Conservation (phyloP, 2,797 vertebrate species). For the Lithobates sylvaticus region DNA sequence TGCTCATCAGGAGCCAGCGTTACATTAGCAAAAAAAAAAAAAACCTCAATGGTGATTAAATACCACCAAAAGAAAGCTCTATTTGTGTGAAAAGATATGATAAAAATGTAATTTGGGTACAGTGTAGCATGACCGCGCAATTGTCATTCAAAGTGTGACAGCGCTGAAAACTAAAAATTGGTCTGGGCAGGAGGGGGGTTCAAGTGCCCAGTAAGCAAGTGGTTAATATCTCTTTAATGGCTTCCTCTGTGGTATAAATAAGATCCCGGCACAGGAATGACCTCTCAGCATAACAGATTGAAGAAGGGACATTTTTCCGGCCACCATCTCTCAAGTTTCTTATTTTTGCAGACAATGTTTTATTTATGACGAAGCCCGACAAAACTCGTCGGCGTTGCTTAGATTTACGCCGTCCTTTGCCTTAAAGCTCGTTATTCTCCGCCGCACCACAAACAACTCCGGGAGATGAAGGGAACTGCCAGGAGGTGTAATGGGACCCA, state of each 20-base stretch:
- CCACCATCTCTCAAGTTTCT: conserved; percentile 51
- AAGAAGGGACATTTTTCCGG: conserved; percentile 49
- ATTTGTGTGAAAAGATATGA: neutral
- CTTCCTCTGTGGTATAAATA: conserved; percentile 30
- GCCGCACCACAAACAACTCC: conserved; percentile 50
- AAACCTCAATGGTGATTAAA: too few species aligned
- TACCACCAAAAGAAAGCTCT: too few species aligned
- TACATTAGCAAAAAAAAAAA: too few species aligned
- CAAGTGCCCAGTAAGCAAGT: too few species aligned
- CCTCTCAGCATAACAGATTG: conserved; percentile 34
- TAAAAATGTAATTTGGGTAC: too few species aligned
- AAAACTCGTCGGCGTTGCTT: conserved; percentile 51
- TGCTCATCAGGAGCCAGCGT: too few species aligned
- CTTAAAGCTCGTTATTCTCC: conserved; percentile 60
- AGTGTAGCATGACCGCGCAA: too few species aligned
- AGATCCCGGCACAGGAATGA: conserved; percentile 2
- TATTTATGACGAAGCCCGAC: conserved; percentile 58
- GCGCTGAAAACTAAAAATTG: too few species aligned
- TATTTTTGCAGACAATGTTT: conserved; percentile 33
- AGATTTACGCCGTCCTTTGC: conserved; percentile 58
- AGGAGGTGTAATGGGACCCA: conserved; percentile 59
- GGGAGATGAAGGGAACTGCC: conserved; percentile 49
- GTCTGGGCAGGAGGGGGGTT: too few species aligned
- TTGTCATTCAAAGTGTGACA: too few species aligned
- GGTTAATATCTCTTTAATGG: neutral